A percentile compares a stretch with the other conserved stretches of the same genome.
These are phyloP conservation scores for Apodemia duryi DNA, from an alignment of 2,888 invertebrate genomes.

Conservation along the genomic window DNA sequence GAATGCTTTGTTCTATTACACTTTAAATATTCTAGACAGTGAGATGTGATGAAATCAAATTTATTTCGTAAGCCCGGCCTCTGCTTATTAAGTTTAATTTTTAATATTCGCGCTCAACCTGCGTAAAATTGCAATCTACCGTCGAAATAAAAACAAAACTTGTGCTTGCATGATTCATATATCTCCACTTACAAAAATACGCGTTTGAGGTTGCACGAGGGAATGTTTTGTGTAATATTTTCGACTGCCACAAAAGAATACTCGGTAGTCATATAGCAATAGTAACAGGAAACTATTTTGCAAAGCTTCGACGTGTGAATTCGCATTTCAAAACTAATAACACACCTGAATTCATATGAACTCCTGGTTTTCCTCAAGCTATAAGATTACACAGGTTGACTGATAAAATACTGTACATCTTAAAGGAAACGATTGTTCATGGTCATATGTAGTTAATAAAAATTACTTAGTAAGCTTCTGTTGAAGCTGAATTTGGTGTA, in stretches of 20 bases:
- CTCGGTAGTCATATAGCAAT: constrained; percentile 9
- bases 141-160: constrained; percentile 40
- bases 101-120: constrained; percentile 70
- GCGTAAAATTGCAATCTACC: constrained; percentile 73
- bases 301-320: not conserved
- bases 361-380: no score
- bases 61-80: constrained; percentile 34
- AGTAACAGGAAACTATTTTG: not conserved
- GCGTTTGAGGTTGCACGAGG: constrained; percentile 9
- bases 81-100: constrained; percentile 76
- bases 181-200: constrained; percentile 20
- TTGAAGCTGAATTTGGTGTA: no score
- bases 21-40: constrained; percentile 24
- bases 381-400: no score
- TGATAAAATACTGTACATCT: no score
- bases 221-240: constrained; percentile 15
- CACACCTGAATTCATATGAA: not conserved
- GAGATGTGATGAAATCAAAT: constrained; percentile 31
- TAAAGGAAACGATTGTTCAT: no score
- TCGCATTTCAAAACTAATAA: not conserved
- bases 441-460: no score
- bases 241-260: constrained; percentile 14
- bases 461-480: no score
- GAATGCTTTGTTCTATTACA: constrained; percentile 17
- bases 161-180: constrained; percentile 24